A percentile compares a stretch with the other conserved stretches of the same genome.
Conservation (phyloP, 2,113 vertebrate genomes). For the Mola mola region DNA sequence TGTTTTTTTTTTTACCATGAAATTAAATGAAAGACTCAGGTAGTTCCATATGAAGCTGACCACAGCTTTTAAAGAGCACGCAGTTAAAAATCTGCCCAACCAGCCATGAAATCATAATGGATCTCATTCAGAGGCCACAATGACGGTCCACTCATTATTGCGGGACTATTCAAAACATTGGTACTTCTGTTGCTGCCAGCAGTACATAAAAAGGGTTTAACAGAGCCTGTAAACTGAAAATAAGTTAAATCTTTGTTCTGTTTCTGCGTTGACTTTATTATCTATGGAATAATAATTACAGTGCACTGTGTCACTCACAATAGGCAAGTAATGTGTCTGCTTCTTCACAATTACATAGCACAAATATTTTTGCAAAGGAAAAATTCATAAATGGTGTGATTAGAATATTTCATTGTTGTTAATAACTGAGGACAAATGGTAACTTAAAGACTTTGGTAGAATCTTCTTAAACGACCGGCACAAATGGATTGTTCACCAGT, state of each 20-base stretch:
- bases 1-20: slow-evolving; percentile 5
- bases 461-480: neutral
- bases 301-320: too few relatives aligned
- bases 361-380: neutral
- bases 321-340: too few relatives aligned
- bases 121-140: slow-evolving; percentile 66
- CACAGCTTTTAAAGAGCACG: slow-evolving; percentile 57
- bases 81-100: slow-evolving; percentile 60
- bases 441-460: too few relatives aligned
- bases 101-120: slow-evolving; percentile 79
- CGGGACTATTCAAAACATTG: slow-evolving; percentile 42
- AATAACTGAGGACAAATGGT: neutral
- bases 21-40: slow-evolving; percentile 49
- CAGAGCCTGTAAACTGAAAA: slow-evolving; percentile 48
- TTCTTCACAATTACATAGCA: neutral
- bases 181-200: slow-evolving; percentile 49
- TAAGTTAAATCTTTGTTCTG: slow-evolving; percentile 11
- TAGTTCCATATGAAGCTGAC: slow-evolving; percentile 67
- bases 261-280: slow-evolving; percentile 8
- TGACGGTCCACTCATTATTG: slow-evolving; percentile 65
- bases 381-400: too few relatives aligned
- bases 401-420: too few relatives aligned
- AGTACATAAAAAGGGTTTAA: slow-evolving; percentile 54
- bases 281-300: slow-evolving; percentile 23
- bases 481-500: slow-evolving; percentile 6